Base-by-base conservation (phyloP, 1,140 invertebrate genomes). In the Tenebrio molitor region DNA sequence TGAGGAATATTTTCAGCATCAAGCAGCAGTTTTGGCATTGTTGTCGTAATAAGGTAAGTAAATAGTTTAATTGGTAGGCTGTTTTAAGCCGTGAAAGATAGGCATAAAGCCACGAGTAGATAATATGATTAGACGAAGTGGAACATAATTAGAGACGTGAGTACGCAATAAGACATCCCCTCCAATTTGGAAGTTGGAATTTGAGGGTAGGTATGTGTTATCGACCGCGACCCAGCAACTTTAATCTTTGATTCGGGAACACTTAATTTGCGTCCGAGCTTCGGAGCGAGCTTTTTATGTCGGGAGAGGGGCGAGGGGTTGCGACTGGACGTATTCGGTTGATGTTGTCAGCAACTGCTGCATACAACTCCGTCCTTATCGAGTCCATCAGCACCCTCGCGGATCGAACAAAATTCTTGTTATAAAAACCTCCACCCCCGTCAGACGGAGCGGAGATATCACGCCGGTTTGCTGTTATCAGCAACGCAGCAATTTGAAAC, bases 401-500 rank as follows among this genome's bases (percentile, higher is more conserved):
- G 39, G 65, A 68, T 68, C 65, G 65, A 68, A 68, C 41, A 16
- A 68, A 68, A 68, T 68, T 68, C 65, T 68, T 68, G 65, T 68
- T 68, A 68, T 68, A 68, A 68, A 68, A 68, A 68, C 65, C 41
- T 44, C 36, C 65, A 65, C 62, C 41, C 41, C 23, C 63, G 21
- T 33, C 42, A 68, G 41, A 68, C 65, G 39, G 23, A 25, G 42
- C 34, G 64, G 64, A 41, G 64, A 68, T 68, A 68, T 68, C 65
- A 68, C 65, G 39, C 41, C 65, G 29, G 65, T 44, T 68, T 50
- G 29, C 64, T 53, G 62, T 72, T 72, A 72, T 72, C 70, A 68
- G 64, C 25, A 50, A 72, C 44, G 71, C 72, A 73, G 74, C 72
- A 46, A 69, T 76, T 76, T 76, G 71, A 76, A 74, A 58, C 65